Percentiles rank a stretch among this genome's conserved stretches.
phyloP scores from a whole-genome alignment of 2,888 invertebrate species.

The Coremacera marginata region DNA sequence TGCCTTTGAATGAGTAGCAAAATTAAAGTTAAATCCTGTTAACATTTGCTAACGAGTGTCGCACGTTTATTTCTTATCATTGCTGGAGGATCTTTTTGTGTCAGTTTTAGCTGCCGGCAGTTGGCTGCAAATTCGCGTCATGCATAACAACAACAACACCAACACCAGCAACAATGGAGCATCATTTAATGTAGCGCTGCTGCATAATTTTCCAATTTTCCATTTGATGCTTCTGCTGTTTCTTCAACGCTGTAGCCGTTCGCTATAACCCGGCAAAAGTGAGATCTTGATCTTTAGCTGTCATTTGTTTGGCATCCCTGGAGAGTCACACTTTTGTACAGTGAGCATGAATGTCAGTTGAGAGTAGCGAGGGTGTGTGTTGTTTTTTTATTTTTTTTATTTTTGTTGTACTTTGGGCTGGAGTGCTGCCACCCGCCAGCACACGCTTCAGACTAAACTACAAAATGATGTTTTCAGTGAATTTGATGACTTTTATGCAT shows the following conservation, averaged over 20 bases:
- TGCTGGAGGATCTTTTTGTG: constrained; percentile 52
- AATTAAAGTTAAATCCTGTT: constrained; percentile 54
- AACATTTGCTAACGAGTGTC: constrained; percentile 43
- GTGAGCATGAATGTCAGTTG: background rate
- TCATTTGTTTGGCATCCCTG: constrained; percentile 67
- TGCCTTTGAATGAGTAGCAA: constrained; percentile 32
- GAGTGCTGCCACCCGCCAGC: background rate
- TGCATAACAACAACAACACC: constrained; percentile 15
- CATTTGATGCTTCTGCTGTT: constrained; percentile 61
- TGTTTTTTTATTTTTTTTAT: too few relatives aligned
- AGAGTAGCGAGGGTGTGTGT: background rate
- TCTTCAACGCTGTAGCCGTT: constrained; percentile 33
- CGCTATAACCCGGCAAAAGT: constrained; percentile 5
- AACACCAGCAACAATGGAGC: constrained; percentile 17
- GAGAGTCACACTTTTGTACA: constrained; percentile 48
- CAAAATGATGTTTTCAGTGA: constrained; percentile 61
- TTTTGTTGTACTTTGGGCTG: background rate
- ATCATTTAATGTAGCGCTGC: constrained; percentile 54
- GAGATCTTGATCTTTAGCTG: constrained; percentile 57
- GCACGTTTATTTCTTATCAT: constrained; percentile 56
- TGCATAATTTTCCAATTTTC: constrained; percentile 68
- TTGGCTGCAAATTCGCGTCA: background rate
- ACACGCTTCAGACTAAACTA: constrained; percentile 12
- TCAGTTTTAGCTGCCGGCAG: constrained; percentile 40
- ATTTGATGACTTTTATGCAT: constrained; percentile 67